Conservation (phyloP, 1,140 invertebrate species). For the Brachionus calyciflorus region DNA sequence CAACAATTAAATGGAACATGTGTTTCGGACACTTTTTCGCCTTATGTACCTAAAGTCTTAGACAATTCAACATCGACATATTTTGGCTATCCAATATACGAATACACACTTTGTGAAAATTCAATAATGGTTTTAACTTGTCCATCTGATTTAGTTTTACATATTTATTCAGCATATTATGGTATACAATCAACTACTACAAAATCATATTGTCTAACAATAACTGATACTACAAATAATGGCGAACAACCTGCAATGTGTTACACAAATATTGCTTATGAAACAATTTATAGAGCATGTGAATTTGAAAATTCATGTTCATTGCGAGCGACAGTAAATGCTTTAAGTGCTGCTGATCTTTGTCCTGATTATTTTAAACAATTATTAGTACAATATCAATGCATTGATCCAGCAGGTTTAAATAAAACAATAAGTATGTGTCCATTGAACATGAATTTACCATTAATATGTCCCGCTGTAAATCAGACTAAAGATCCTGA, state of each 20-base stretch:
- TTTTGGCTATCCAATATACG: background rate
- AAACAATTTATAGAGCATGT: background rate
- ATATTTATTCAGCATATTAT: slow-evolving; percentile 35
- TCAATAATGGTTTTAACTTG: slow-evolving; percentile 27
- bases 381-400: slow-evolving; percentile 41
- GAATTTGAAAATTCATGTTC: slow-evolving; percentile 15
- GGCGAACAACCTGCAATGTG: background rate
- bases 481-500: background rate
- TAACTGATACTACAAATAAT: background rate
- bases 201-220: background rate
- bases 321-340: background rate
- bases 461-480: background rate
- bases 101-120: slow-evolving; percentile 4
- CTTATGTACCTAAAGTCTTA: background rate
- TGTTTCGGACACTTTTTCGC: background rate
- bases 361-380: slow-evolving; percentile 22
- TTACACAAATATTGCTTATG: background rate
- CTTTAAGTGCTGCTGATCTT: background rate
- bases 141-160: slow-evolving; percentile 13
- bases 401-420: background rate
- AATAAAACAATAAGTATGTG: slow-evolving; percentile 14
- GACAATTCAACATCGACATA: background rate
- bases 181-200: slow-evolving; percentile 31
- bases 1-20: slow-evolving; percentile 8
- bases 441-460: background rate